Evolutionary conservation across 2,113 vertebrate species (phyloP), one percentile per base, ranked within the genome.

Genomic region (Sporophila hypoxantha): DNA sequence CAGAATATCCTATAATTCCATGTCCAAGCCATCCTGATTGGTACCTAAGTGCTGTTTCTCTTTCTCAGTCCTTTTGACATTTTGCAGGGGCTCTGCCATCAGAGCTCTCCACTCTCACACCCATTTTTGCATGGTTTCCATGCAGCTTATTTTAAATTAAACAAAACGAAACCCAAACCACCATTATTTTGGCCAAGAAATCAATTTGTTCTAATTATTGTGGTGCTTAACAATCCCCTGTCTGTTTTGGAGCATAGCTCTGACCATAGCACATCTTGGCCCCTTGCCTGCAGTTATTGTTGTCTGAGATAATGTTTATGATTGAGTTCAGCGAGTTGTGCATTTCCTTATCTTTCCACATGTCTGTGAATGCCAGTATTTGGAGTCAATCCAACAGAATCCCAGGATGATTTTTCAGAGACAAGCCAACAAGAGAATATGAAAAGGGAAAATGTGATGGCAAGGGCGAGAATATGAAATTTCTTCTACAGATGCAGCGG

Each of bases 311-410:
- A 85, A 81, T 37, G 41, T 83, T 94, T 90, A 44, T 59, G 50
- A 90, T 34, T 46, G 69, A 80, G 68, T 85, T 90, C 76, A 87
- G 76, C 1, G 10, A 89, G 76, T 79, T 70, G 68, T 89, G 30
- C 50, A 65, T 91, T 89, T 89, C 89, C 62, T 93, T 85, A 85
- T 91, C 79, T 91, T 49, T 87, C 74, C 46, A 83, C 69, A 23
- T 7, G 6, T 83, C 74, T 46, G 37, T 46, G 69, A 76, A 71
- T 71, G 50, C 32, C 76, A 70, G 59, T 3, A 14, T 81, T 83
- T 89, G 85, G 70, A 76, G 52, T 27, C 42, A 37, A 56, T 65
- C 89, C 85, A 85, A 55, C 27, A 75, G 53, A 71, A 82, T 89
- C 50, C 53, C 62, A 34, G 37, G 59, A 50, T 81, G 56, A 76